A percentile compares a stretch with the other conserved stretches of the same genome.
phyloP scores from a whole-genome alignment of 2,113 vertebrate genomes.

The Micronycteris hirsuta region DNA sequence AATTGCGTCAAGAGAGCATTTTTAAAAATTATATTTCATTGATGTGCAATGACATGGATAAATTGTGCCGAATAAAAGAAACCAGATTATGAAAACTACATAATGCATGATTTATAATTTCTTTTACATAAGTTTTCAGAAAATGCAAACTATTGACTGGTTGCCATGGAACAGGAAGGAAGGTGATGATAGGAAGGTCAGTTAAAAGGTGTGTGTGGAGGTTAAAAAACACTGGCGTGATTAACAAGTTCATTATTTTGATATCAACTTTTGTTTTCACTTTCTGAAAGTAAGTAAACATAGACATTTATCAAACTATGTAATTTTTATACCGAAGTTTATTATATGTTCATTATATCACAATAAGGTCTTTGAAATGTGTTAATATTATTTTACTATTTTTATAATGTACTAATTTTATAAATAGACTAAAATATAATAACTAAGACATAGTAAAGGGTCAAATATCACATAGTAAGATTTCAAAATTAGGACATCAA shows the following conservation, averaged over 20 bases:
- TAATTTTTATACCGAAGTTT: neutral
- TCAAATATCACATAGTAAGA: neutral
- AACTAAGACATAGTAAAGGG: neutral
- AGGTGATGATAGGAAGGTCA: neutral
- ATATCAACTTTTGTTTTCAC: neutral
- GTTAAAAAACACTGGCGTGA: neutral
- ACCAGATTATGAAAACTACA: neutral
- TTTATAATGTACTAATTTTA: neutral
- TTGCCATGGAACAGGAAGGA: neutral
- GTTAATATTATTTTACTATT: neutral
- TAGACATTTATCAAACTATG: neutral
- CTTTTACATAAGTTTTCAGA: neutral
- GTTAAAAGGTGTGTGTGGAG: neutral
- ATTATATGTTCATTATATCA: neutral
- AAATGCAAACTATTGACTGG: neutral
- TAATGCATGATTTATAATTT: neutral
- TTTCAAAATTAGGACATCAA: neutral
- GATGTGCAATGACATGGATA: neutral
- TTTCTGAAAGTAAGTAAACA: neutral
- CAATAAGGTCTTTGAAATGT: neutral
- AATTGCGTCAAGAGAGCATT: neutral
- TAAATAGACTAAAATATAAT: neutral
- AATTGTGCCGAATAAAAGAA: neutral
- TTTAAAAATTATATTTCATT: neutral
- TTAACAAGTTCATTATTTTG: neutral